These are phyloP conservation scores for Aselliscus stoliczkanus DNA, from an alignment of 2,797 vertebrate genomes.

Conservation along the genomic window DNA sequence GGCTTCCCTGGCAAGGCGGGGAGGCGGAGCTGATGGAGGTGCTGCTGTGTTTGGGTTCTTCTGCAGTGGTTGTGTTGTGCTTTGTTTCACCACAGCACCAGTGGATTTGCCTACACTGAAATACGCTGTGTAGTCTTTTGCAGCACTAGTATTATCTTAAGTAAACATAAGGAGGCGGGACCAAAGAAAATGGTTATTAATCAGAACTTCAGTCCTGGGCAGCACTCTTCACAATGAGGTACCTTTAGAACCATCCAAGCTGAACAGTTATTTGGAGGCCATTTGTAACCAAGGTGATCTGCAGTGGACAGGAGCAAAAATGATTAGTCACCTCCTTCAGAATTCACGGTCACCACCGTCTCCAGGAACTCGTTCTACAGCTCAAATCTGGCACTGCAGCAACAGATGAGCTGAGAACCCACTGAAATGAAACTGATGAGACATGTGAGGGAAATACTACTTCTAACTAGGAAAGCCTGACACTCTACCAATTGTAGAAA, in stretches of 20 bases:
- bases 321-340: background rate
- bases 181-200: background rate
- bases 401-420: background rate
- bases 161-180: background rate
- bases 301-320: background rate
- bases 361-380: background rate
- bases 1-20: background rate
- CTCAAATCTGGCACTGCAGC: background rate
- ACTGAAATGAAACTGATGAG: background rate
- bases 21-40: background rate
- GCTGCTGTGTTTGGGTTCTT: background rate
- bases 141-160: background rate
- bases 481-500: background rate
- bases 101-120: background rate
- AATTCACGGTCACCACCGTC: background rate
- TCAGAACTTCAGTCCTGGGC: conserved; percentile 40
- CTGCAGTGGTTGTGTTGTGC: background rate
- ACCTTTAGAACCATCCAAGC: background rate
- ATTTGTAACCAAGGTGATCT: background rate
- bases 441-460: background rate
- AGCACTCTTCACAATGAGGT: background rate
- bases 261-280: background rate
- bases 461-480: background rate
- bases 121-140: background rate
- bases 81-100: background rate